phyloP scores from a whole-genome alignment of 2,113 vertebrate species.

The Corvus hawaiiensis region DNA sequence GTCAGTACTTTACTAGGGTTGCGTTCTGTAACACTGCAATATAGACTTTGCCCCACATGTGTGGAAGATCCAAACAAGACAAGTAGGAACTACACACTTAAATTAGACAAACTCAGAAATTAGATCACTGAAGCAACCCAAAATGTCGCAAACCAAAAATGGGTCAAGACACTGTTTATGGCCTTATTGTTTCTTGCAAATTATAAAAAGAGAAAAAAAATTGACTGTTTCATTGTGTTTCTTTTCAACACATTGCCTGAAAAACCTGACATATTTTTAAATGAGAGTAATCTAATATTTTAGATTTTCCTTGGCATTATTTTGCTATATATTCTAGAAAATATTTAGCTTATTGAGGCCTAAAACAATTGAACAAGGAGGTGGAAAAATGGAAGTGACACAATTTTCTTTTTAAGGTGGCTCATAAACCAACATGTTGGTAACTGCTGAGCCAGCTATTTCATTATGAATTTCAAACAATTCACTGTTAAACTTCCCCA shows the following conservation, averaged over 20 bases:
- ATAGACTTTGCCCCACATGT: neutral
- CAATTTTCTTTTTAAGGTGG: neutral
- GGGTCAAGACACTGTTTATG: neutral
- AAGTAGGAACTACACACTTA: neutral
- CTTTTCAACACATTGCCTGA: neutral
- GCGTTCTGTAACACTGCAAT: neutral
- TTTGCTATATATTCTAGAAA: neutral
- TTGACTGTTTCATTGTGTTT: neutral
- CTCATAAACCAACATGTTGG: neutral
- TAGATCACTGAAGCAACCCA: neutral
- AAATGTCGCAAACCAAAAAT: neutral
- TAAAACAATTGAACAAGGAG: neutral
- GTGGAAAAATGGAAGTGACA: neutral
- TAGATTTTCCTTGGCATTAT: neutral
- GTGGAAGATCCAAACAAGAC: neutral
- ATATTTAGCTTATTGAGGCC: neutral
- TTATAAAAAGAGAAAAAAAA: neutral
- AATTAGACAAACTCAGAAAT: neutral
- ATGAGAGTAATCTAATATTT: neutral
- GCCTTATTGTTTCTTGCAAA: neutral
- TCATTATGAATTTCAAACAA: neutral
- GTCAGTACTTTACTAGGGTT: neutral
- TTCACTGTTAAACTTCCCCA: neutral
- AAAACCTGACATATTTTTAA: neutral
- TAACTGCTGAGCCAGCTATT: neutral